phyloP scores from a whole-genome alignment of 1,140 invertebrate genomes.

The Carcinoscorpius rotundicauda region DNA sequence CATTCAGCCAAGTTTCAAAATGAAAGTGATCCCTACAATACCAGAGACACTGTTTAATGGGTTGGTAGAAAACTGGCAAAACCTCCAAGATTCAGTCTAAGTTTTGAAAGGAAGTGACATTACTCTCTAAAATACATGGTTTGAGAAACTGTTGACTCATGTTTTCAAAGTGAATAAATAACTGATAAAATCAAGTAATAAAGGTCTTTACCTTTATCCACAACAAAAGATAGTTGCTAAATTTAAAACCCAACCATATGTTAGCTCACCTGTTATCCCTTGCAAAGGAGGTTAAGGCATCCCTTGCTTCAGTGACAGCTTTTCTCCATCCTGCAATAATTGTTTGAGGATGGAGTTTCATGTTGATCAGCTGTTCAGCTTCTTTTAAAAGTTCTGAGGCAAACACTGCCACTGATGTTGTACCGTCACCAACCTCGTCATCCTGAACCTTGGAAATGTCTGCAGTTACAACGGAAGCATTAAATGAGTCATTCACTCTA shows the following conservation, averaged over 20 bases:
- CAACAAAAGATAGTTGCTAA: too few relatives aligned
- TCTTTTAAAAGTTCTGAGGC: conserved; percentile 90
- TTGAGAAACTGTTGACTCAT: too few relatives aligned
- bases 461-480: conserved; percentile 24
- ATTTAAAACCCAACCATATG: not conserved
- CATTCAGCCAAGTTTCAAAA: too few relatives aligned
- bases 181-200: too few relatives aligned
- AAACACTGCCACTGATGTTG: conserved; percentile 95
- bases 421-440: conserved; percentile 99
- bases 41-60: too few relatives aligned
- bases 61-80: too few relatives aligned
- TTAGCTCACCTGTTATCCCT: conserved; percentile 52
- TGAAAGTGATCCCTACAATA: too few relatives aligned
- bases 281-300: conserved; percentile 63
- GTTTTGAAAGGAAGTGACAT: too few relatives aligned
- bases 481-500: conserved; percentile 1
- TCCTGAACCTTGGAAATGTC: conserved; percentile 98
- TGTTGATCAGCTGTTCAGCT: conserved; percentile 84
- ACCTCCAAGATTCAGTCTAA: too few relatives aligned
- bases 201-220: too few relatives aligned
- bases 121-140: too few relatives aligned
- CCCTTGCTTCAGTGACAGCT: conserved; percentile 65
- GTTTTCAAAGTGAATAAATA: too few relatives aligned
- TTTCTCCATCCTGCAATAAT: conserved; percentile 91
- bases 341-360: conserved; percentile 96